Evolutionary conservation across 2,797 vertebrate species (phyloP), one percentile per base, ranked within the genome.

Genomic region (Amblyopsis hoosieri): DNA sequence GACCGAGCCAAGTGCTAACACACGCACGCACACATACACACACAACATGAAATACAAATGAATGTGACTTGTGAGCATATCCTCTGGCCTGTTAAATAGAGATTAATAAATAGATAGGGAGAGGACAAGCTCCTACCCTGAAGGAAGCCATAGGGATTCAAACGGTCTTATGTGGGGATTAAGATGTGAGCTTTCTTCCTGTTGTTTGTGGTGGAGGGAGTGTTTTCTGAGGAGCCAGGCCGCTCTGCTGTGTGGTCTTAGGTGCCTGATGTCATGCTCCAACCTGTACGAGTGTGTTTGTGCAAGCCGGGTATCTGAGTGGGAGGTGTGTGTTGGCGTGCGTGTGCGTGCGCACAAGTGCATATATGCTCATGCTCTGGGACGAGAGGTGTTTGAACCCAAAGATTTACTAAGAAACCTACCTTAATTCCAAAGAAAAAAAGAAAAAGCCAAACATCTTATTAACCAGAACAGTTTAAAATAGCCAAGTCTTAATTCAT

Each of bases 1-100:
- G 72, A 81, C 74, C 69, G 23, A 29, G 23, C 23, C 23, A 29
- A 77, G 49, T 64, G 62, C 71, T 72, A 67, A 69, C 49, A 13
- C 45, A 79, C 67, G 33, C 15, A 77, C 72, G 71, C 70, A 56
- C 42, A 45, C 17, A 15, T 31, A 45, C 14, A 45, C 42, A 67
- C 49, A 19, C 67, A 53, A 79, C 66, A 75, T 82, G 76, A 90
- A 91, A 91, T 90, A 92, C 92, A 92, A 91, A 93, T 92, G 91
- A 92, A 91, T 87, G 75, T 91, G 87, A 91, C 87, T 89, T 88
- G 81, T 91, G 89, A 87, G 85, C 84, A 29, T 70, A 71, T 69
- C 70, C 74, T 84, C 80, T 72, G 76, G 86, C 78, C 78, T 79
- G 72, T 76, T 80, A 71, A 84, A 81, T 59, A 71, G 75, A 78